These are phyloP conservation scores for Ariopsis seemanni DNA, from an alignment of 2,113 vertebrate genomes.

Conservation along the genomic window DNA sequence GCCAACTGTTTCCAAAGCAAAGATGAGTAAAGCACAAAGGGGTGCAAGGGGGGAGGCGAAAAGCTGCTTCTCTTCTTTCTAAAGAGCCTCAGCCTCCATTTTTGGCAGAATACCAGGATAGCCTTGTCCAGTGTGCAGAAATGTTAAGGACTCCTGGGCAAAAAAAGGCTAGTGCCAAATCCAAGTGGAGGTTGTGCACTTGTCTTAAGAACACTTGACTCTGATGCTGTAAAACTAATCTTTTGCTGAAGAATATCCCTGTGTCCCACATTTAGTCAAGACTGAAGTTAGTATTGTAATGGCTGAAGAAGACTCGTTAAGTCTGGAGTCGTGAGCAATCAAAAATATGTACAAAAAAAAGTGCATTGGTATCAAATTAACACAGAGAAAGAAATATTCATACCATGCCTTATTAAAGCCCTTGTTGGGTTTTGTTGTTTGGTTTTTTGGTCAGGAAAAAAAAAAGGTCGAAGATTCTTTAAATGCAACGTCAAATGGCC, in stretches of 20 bases:
- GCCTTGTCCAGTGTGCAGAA: slow-evolving; percentile 22
- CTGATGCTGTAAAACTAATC: background rate
- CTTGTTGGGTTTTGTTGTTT: background rate
- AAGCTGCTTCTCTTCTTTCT: slow-evolving; percentile 40
- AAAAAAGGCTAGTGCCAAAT: slow-evolving; percentile 8
- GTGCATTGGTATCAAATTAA: background rate
- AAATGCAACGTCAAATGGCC: background rate
- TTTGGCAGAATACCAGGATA: slow-evolving; percentile 54
- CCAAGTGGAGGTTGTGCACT: slow-evolving; percentile 19
- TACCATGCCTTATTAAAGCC: background rate
- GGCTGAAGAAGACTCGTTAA: background rate
- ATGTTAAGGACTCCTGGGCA: slow-evolving; percentile 31
- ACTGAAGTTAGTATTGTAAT: background rate
- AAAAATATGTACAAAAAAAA: background rate
- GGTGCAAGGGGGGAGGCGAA: slow-evolving; percentile 13
- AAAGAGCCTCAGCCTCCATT: slow-evolving; percentile 45
- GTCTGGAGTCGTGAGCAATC: background rate
- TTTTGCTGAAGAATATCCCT: background rate
- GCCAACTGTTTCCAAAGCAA: slow-evolving; percentile 63
- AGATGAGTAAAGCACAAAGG: slow-evolving; percentile 44
- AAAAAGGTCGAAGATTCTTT: background rate
- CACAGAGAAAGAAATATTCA: background rate
- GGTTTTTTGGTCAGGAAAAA: background rate
- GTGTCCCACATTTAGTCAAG: background rate
- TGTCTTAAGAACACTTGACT: background rate